A percentile compares a stretch with the other conserved stretches of the same genome.
phyloP scores from a whole-genome alignment of 1,140 invertebrate genomes.

The Epicauta chinensis region DNA sequence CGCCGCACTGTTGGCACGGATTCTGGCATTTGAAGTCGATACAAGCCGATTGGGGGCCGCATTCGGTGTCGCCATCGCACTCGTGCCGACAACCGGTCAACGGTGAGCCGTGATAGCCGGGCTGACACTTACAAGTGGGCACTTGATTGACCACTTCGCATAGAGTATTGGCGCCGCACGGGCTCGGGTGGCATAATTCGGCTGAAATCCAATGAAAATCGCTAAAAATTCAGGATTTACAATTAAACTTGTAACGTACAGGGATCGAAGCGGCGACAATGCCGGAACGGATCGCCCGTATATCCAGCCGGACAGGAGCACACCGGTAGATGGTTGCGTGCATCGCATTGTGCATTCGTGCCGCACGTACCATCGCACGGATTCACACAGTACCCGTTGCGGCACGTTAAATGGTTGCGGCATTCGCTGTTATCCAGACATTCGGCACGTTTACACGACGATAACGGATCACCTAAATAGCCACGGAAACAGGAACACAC shows the following conservation, averaged over 20 bases:
- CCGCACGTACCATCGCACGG: conserved; percentile 56
- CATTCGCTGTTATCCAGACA: conserved; percentile 53
- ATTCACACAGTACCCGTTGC: conserved; percentile 53
- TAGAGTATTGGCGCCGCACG: conserved; percentile 72
- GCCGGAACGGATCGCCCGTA: conserved; percentile 54
- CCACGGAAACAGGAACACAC: conserved; percentile 66
- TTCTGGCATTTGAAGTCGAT: conserved; percentile 69
- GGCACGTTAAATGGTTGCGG: conserved; percentile 45
- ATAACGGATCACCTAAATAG: conserved; percentile 63
- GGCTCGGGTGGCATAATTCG: conserved; percentile 71
- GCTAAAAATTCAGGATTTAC: not conserved
- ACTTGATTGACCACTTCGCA: conserved; percentile 68
- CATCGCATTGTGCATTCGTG: conserved; percentile 55
- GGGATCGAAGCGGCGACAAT: conserved; percentile 49
- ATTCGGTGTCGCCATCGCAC: conserved; percentile 71
- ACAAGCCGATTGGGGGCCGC: conserved; percentile 62
- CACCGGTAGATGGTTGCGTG: conserved; percentile 54
- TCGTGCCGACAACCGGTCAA: conserved; percentile 68
- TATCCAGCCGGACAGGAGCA: conserved; percentile 60
- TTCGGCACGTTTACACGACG: conserved; percentile 56
- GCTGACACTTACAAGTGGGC: conserved; percentile 58
- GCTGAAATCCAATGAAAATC: conserved; percentile 11
- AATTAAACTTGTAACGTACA: conserved; percentile 34
- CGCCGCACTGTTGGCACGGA: conserved; percentile 73
- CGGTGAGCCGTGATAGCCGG: conserved; percentile 68